Conservation (phyloP, 2,888 invertebrate genomes). For the Acleris emargana region DNA sequence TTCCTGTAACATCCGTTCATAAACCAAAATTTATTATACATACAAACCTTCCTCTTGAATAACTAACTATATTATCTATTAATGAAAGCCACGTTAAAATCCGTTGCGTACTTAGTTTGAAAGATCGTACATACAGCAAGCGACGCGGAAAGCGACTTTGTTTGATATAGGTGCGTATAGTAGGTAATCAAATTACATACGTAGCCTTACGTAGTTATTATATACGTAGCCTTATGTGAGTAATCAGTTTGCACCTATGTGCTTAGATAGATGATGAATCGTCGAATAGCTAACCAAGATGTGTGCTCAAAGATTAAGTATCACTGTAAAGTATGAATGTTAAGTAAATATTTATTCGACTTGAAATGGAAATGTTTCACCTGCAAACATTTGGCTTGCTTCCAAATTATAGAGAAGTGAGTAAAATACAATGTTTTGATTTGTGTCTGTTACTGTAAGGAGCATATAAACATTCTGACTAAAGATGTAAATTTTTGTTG, state of each 20-base stretch:
- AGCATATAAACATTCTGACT: slow-evolving; percentile 7
- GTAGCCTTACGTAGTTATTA: too few relatives aligned
- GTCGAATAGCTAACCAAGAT: slow-evolving; percentile 14
- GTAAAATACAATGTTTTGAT: slow-evolving; percentile 33
- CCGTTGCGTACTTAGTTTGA: too few relatives aligned
- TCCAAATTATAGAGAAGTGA: slow-evolving; percentile 25
- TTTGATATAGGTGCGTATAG: too few relatives aligned
- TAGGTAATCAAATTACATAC: too few relatives aligned
- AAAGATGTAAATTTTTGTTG: background rate
- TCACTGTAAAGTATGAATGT: slow-evolving; percentile 25
- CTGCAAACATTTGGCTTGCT: slow-evolving; percentile 21
- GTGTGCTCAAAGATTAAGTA: slow-evolving; percentile 29
- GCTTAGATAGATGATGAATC: slow-evolving; percentile 7
- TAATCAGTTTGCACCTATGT: background rate
- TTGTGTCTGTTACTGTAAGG: slow-evolving; percentile 13
- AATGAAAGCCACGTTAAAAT: too few relatives aligned
- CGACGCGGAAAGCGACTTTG: too few relatives aligned
- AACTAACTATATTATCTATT: too few relatives aligned
- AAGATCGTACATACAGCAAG: too few relatives aligned
- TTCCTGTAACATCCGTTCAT: too few relatives aligned
- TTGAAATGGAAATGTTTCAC: slow-evolving; percentile 34
- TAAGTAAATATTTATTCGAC: slow-evolving; percentile 34
- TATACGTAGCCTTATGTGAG: too few relatives aligned
- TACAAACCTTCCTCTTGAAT: too few relatives aligned
- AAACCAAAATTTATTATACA: too few relatives aligned